Conservation (phyloP, 2,888 invertebrate genomes). For the Leptinotarsa juncta region DNA sequence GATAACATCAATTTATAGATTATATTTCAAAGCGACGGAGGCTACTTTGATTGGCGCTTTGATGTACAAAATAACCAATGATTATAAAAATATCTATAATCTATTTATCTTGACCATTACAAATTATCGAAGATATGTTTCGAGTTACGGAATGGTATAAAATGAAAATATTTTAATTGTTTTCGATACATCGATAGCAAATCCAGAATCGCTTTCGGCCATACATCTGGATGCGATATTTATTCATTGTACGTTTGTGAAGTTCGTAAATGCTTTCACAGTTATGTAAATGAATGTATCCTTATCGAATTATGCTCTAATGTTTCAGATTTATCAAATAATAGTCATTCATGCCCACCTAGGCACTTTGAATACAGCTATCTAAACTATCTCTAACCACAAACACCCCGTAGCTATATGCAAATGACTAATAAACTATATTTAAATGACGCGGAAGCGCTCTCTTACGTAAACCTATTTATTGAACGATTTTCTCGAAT, state of each 20-base stretch:
- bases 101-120: no score
- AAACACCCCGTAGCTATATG: slow-evolving; percentile 36
- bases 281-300: slow-evolving; percentile 37
- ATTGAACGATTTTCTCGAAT: slow-evolving; percentile 17
- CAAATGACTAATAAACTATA: slow-evolving; percentile 27
- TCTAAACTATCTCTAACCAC: slow-evolving; percentile 29
- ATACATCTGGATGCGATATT: slow-evolving; percentile 28
- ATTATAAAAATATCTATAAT: no score
- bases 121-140: no score
- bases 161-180: neutral
- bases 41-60: no score
- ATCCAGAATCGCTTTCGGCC: neutral
- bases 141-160: no score
- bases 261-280: slow-evolving; percentile 31
- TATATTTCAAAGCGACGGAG: no score
- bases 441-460: slow-evolving; percentile 25
- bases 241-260: slow-evolving; percentile 29
- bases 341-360: slow-evolving; percentile 31
- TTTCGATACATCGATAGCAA: neutral
- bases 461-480: slow-evolving; percentile 15
- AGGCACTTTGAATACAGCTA: slow-evolving; percentile 32
- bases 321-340: slow-evolving; percentile 37
- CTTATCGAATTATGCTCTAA: slow-evolving; percentile 32
- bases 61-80: no score
- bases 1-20: no score